These are phyloP conservation scores for Diplodus sargus DNA, from an alignment of 2,797 vertebrate genomes.

Conservation along the genomic window DNA sequence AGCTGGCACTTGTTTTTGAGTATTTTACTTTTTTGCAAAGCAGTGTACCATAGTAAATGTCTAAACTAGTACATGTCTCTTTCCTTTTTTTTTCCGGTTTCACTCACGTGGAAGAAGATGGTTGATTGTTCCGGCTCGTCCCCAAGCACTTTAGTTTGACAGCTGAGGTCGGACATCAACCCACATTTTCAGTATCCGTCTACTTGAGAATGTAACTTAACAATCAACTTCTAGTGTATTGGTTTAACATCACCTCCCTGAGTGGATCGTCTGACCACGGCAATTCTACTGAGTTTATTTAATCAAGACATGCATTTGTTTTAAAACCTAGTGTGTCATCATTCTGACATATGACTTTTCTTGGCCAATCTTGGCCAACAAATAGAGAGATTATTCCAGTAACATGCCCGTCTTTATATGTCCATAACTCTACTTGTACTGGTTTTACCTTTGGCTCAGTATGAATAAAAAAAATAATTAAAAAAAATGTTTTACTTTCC, in stretches of 20 bases:
- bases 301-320: fast-evolving
- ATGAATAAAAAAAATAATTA: not conserved
- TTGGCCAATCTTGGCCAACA: not conserved
- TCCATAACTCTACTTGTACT: not conserved
- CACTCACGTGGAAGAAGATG: no score
- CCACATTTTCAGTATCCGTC: no score
- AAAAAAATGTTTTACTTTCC: slow-evolving; percentile 8
- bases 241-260: not conserved
- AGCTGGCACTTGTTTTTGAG: no score
- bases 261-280: not conserved
- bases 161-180: no score
- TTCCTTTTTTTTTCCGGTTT: no score
- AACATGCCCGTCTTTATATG: not conserved
- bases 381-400: not conserved
- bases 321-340: not conserved
- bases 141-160: no score
- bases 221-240: no score
- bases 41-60: no score
- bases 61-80: no score
- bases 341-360: not conserved
- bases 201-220: no score
- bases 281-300: not conserved
- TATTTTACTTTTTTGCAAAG: no score
- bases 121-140: no score
- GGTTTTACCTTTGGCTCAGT: not conserved